These are phyloP conservation scores for Galaxea fascicularis DNA, from an alignment of 92 coral and sea anemone genomes.

Conservation along the genomic window DNA sequence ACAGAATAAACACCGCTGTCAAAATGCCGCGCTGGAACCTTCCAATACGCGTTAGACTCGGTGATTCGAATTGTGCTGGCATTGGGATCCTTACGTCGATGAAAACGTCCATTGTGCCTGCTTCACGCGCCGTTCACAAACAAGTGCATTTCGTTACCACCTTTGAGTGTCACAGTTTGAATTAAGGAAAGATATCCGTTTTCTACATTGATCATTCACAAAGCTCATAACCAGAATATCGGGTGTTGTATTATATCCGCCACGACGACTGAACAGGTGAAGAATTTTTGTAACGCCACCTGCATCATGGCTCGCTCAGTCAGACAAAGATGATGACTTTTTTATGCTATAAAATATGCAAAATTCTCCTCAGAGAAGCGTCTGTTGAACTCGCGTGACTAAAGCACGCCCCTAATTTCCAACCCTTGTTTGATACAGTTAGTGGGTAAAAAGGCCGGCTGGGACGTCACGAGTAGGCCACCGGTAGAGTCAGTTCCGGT, in stretches of 20 bases:
- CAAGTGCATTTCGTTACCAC: slow-evolving; percentile 17
- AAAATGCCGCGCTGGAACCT: slow-evolving; percentile 45
- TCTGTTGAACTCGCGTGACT: background rate
- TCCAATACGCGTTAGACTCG: slow-evolving; percentile 46
- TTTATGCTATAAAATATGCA: background rate
- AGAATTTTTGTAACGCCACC: slow-evolving; percentile 33
- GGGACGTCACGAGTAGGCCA: no score
- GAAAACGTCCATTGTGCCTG: slow-evolving; percentile 44
- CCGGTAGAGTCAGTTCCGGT: no score
- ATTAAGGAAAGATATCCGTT: background rate
- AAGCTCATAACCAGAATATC: background rate
- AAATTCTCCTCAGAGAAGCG: background rate
- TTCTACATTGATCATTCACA: background rate
- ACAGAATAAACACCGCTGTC: background rate
- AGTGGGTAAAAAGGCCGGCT: no score
- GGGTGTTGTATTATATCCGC: background rate
- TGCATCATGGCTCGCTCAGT: background rate
- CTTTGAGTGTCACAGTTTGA: background rate
- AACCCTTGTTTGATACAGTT: background rate
- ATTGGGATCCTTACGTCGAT: slow-evolving; percentile 29
- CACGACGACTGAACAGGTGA: slow-evolving; percentile 8
- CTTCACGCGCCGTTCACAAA: background rate
- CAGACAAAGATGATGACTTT: background rate
- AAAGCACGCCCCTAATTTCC: background rate
- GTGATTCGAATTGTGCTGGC: slow-evolving; percentile 39